Percentiles rank a stretch among this genome's conserved stretches.
phyloP scores from a whole-genome alignment of 2,888 invertebrate species.

The Drosophila macrospina region DNA sequence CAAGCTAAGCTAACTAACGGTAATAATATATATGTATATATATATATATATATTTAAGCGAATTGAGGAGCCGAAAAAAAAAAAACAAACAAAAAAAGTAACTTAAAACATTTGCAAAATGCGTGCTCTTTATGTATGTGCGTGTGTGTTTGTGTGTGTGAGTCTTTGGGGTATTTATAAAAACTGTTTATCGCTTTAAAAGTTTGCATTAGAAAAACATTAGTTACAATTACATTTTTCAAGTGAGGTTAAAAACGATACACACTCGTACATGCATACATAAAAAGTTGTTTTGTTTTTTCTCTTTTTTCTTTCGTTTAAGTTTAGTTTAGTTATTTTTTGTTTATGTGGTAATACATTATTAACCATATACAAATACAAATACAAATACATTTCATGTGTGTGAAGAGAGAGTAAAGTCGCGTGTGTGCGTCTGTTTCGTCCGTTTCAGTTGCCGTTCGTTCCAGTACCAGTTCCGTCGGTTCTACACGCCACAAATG shows the following conservation, averaged over 20 bases:
- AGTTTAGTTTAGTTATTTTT: conserved; percentile 2
- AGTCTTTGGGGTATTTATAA: conserved; percentile 11
- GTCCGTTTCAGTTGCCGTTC: conserved; percentile 5
- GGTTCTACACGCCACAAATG: conserved; percentile 7
- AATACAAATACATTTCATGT: conserved; percentile 28
- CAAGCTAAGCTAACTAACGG: conserved; percentile 62
- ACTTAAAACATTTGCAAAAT: conserved; percentile 10
- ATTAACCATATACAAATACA: conserved; percentile 42
- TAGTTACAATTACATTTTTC: conserved; percentile 40
- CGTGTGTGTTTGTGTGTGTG: conserved; percentile 15
- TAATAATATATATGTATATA: conserved; percentile 8
- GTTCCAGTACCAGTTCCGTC: conserved; percentile 7
- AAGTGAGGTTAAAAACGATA: conserved; percentile 31
- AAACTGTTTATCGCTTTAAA: conserved; percentile 24
- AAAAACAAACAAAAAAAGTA: conserved; percentile 22
- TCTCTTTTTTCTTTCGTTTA: conserved; percentile 8
- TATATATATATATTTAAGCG: conserved; percentile 17
- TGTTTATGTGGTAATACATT: conserved; percentile 21
- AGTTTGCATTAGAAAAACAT: conserved; percentile 39
- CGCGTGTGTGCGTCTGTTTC: conserved; percentile 49
- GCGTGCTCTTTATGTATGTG: conserved; percentile 18
- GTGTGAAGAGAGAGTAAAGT: conserved; percentile 36
- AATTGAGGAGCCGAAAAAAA: conserved; percentile 19
- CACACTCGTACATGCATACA: conserved; percentile 29
- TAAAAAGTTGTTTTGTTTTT: conserved; percentile 29